These are phyloP conservation scores for Tachysurus fulvidraco DNA, from an alignment of 2,113 vertebrate genomes.

Conservation along the genomic window DNA sequence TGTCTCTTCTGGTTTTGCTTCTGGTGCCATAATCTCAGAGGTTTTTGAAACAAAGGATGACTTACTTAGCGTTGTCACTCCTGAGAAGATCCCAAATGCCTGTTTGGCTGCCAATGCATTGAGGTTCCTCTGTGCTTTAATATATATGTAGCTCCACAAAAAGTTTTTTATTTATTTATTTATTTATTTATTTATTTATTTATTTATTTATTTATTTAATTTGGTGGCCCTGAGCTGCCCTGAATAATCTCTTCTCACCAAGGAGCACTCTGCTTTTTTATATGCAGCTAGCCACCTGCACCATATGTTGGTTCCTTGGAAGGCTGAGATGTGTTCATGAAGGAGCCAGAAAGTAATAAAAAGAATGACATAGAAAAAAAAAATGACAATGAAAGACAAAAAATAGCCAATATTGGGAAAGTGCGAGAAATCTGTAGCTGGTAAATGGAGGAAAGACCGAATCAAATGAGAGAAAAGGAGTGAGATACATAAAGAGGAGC, in stretches of 20 bases:
- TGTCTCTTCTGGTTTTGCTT: constrained; percentile 29
- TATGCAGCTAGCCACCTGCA: constrained; percentile 52
- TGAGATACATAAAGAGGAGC: constrained; percentile 24
- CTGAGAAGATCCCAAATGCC: constrained; percentile 34
- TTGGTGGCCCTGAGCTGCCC: constrained; percentile 40
- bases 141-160: constrained; percentile 4
- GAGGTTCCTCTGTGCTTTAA: constrained; percentile 34
- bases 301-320: constrained; percentile 55
- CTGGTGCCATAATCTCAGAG: constrained; percentile 30
- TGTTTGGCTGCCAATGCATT: constrained; percentile 29
- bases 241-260: constrained; percentile 56
- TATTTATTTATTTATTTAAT: not conserved
- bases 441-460: not conserved
- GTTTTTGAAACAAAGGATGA: constrained; percentile 32
- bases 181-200: not conserved
- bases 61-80: constrained; percentile 33
- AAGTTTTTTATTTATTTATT: not conserved
- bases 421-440: not conserved
- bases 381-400: constrained; percentile 11
- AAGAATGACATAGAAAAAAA: constrained; percentile 32
- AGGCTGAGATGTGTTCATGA: constrained; percentile 47
- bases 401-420: not conserved
- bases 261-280: constrained; percentile 50
- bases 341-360: constrained; percentile 38
- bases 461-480: constrained; percentile 25